Conservation (phyloP, 2,113 vertebrate species). For the Equus quagga region DNA sequence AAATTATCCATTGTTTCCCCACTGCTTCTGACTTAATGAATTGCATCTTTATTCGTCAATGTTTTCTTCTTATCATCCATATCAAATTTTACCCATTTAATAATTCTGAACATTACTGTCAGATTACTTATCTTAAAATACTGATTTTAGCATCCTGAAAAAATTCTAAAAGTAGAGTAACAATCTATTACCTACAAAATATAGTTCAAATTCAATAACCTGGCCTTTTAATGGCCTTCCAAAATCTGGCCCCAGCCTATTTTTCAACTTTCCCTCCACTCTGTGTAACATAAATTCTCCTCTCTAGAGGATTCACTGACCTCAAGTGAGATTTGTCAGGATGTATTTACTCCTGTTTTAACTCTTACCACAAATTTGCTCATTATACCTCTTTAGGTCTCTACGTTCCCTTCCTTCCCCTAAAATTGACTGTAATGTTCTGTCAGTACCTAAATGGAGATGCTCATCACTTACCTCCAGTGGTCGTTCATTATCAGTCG, state of each 20-base stretch:
- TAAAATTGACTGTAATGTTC: not conserved
- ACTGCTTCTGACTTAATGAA: not conserved
- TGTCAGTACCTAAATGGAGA: not conserved
- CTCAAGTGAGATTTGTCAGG: not conserved
- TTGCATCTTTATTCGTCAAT: not conserved
- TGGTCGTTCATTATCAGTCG: not conserved
- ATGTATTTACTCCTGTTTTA: not conserved
- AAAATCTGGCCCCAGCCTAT: not conserved
- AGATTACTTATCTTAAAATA: not conserved
- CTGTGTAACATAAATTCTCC: not conserved
- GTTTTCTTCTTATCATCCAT: not conserved
- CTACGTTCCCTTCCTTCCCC: not conserved
- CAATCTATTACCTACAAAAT: not conserved
- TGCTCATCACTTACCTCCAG: not conserved
- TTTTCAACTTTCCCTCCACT: not conserved
- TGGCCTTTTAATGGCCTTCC: not conserved
- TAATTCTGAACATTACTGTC: not conserved
- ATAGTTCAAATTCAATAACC: not conserved
- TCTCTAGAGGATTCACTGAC: not conserved
- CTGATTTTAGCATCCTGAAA: not conserved
- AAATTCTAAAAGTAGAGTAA: not conserved
- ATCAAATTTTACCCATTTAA: not conserved
- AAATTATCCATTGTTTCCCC: not conserved
- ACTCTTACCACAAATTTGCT: constrained; percentile 9
- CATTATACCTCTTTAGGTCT: not conserved